Conservation (phyloP, 2,888 invertebrate species). For the Caenorhabditis afra region DNA sequence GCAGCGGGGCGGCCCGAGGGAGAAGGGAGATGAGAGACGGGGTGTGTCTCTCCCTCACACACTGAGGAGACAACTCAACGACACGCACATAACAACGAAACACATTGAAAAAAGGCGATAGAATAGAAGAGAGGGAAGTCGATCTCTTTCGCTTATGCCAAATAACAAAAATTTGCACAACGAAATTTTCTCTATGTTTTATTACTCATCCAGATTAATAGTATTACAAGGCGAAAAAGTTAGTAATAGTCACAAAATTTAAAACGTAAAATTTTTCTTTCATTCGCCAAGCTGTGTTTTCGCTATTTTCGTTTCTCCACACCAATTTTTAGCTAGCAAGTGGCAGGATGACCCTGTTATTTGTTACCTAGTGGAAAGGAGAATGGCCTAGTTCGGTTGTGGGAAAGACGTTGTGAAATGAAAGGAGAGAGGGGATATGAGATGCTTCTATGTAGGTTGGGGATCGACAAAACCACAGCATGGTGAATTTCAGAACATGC, state of each 20-base stretch:
- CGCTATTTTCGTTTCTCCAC: not conserved
- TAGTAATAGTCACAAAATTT: too few species aligned
- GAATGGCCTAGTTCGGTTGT: not conserved
- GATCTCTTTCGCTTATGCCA: too few species aligned
- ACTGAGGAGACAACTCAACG: not conserved
- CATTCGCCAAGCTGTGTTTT: constrained; percentile 9
- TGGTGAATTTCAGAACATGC: not conserved
- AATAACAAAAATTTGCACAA: too few species aligned
- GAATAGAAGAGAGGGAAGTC: too few species aligned
- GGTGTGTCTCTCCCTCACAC: not conserved
- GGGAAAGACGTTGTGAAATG: not conserved
- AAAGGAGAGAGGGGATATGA: not conserved
- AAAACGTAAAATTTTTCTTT: not conserved
- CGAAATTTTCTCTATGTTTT: too few species aligned
- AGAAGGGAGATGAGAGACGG: not conserved
- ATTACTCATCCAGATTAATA: too few species aligned
- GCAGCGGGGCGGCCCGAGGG: not conserved
- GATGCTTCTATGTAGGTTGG: not conserved
- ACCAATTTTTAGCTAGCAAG: too few species aligned
- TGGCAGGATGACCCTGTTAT: not conserved
- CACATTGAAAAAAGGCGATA: too few species aligned
- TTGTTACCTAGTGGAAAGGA: not conserved
- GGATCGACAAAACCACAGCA: not conserved
- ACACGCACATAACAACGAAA: not conserved
- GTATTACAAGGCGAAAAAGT: too few species aligned